Evolutionary conservation across 2,797 vertebrate genomes (phyloP), one percentile per base, ranked within the genome.

Genomic region (Characodon lateralis): DNA sequence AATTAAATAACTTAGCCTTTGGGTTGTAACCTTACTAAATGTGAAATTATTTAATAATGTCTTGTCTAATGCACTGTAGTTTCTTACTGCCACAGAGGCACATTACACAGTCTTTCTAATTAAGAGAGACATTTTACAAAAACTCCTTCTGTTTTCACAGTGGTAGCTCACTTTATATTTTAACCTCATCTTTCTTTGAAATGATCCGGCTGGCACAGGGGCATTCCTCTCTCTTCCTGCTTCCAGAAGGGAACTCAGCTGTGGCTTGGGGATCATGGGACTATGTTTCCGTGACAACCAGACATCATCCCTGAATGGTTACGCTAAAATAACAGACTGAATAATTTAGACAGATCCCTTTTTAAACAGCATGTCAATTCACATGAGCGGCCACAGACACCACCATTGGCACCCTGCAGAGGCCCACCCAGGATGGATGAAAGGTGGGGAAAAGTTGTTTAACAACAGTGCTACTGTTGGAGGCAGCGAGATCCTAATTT

Each of bases 301-400:
- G 92, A 92, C 89, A 94, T 92, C 89, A 85, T 85, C 79, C 68
- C 72, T 24, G 71, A 91, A 83, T 71, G 74, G 88, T 90, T 89
- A 88, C 83, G 83, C 92, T 93, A 91, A 93, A 95, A 95, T 92
- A 95, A 95, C 93, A 94, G 89, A 88, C 82, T 95, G 93, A 94
- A 95, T 95, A 93, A 95, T 95, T 95, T 91, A 95, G 83, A 90
- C 80, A 72, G 87, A 94, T 94, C 89, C 93, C 93, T 93, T 92
- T 95, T 94, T 88, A 91, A 95, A 92, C 87, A 90, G 83, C 84
- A 89, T 90, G 93, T 93, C 92, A 91, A 91, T 93, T 92, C 90
- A 91, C 89, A 90, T 93, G 85, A 82, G 56, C 78, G 89, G 83
- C 75, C 89, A 83, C 76, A 89, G 91, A 90, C 88, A 86, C 90